Evolutionary conservation across 2,113 vertebrate species (phyloP).

Genomic region (Zosterops hypoxanthus): DNA sequence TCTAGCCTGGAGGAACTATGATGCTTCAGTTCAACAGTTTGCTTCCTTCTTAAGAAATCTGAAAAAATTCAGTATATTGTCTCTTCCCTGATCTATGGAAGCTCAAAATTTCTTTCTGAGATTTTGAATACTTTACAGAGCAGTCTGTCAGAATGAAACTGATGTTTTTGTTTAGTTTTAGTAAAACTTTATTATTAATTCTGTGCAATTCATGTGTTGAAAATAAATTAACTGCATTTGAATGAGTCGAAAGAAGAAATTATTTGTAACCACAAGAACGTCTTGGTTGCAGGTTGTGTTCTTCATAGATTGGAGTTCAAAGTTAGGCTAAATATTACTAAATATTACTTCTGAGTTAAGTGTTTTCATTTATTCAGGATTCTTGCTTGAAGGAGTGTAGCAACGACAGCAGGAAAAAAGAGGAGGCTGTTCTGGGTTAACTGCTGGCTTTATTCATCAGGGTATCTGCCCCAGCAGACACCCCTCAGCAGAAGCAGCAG

Average conservation of each 20-base stretch:
- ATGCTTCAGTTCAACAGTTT: neutral
- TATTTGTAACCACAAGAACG: neutral
- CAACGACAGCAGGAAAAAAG: too few species aligned
- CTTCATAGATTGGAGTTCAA: neutral
- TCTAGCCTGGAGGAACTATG: neutral
- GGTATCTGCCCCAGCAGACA: too few species aligned
- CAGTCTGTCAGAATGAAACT: neutral
- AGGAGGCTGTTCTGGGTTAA: too few species aligned
- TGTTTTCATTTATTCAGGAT: neutral
- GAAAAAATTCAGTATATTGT: neutral
- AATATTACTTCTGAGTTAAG: neutral
- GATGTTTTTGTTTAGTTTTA: neutral
- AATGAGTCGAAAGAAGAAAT: neutral
- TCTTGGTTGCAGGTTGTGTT: neutral
- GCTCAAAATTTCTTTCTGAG: neutral
- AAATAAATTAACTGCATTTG: neutral
- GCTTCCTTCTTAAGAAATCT: neutral
- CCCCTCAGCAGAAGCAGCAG: too few species aligned
- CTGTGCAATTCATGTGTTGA: neutral
- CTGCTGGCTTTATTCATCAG: too few species aligned
- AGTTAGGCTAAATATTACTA: neutral
- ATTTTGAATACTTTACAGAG: neutral
- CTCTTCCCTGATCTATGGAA: neutral
- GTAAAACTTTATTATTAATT: neutral
- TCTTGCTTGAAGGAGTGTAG: neutral